phyloP scores from a whole-genome alignment of 2,888 invertebrate genomes.

The Clunio marinus region DNA sequence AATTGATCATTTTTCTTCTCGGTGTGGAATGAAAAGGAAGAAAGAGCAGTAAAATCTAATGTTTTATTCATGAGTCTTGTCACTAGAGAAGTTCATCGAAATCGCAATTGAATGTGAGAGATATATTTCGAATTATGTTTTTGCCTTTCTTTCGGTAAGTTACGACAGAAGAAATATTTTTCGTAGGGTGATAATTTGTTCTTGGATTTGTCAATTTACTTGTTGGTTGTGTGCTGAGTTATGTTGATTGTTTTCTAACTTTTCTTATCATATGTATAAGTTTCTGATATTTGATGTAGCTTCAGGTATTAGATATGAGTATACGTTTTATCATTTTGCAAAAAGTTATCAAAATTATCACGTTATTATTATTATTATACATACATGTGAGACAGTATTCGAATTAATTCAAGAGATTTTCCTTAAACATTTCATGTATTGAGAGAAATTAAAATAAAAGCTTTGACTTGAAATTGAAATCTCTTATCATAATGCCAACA shows the following conservation, averaged over 20 bases:
- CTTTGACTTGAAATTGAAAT: neutral
- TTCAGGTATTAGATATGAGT: neutral
- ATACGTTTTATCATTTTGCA: too few relatives aligned
- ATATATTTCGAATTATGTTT: conserved; percentile 10
- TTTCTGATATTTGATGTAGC: neutral
- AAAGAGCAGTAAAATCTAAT: conserved; percentile 17
- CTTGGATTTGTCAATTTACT: conserved; percentile 19
- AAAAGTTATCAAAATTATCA: neutral
- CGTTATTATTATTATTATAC: too few relatives aligned
- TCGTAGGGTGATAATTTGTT: conserved; percentile 17
- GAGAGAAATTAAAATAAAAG: neutral
- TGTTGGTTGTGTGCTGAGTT: neutral
- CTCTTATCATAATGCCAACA: neutral
- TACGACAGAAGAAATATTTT: neutral
- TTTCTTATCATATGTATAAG: too few relatives aligned
- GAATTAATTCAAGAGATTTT: neutral
- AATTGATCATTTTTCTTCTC: conserved; percentile 16
- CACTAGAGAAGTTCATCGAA: conserved; percentile 13
- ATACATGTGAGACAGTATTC: neutral
- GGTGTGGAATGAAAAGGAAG: neutral
- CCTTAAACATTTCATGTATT: neutral
- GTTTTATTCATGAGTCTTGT: conserved; percentile 27
- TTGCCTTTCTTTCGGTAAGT: neutral
- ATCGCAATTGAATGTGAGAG: conserved; percentile 14
- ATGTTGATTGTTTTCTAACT: conserved; percentile 18